These are phyloP conservation scores for Corapipo altera DNA, from an alignment of 2,113 vertebrate genomes.

Conservation along the genomic window DNA sequence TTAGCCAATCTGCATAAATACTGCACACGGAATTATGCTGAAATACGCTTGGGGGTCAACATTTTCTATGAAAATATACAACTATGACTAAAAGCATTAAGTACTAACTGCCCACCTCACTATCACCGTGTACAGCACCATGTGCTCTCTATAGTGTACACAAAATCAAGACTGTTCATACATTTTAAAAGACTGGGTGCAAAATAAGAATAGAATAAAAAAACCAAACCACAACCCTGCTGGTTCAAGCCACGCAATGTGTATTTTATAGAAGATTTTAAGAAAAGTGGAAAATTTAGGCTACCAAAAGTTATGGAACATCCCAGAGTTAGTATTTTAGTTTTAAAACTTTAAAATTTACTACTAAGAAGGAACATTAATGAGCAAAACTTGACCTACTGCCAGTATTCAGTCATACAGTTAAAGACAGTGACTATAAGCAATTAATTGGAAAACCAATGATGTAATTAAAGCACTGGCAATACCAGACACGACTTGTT, in stretches of 20 bases:
- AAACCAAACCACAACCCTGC: neutral
- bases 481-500: neutral
- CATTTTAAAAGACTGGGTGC: neutral
- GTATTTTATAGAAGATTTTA: neutral
- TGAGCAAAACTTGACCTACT: neutral
- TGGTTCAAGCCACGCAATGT: neutral
- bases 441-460: neutral
- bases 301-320: neutral
- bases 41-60: neutral
- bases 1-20: slow-evolving; percentile 49
- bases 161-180: neutral
- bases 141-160: neutral
- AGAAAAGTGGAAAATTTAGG: neutral
- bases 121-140: neutral
- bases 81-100: slow-evolving; percentile 14
- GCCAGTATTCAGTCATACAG: neutral
- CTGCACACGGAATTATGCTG: neutral
- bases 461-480: neutral
- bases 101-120: slow-evolving; percentile 27
- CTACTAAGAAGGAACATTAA: neutral
- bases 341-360: neutral
- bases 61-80: neutral
- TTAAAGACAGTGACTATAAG: neutral
- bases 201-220: neutral
- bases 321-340: neutral